phyloP scores from a whole-genome alignment of 2,888 invertebrate genomes.

The Spisula solida region DNA sequence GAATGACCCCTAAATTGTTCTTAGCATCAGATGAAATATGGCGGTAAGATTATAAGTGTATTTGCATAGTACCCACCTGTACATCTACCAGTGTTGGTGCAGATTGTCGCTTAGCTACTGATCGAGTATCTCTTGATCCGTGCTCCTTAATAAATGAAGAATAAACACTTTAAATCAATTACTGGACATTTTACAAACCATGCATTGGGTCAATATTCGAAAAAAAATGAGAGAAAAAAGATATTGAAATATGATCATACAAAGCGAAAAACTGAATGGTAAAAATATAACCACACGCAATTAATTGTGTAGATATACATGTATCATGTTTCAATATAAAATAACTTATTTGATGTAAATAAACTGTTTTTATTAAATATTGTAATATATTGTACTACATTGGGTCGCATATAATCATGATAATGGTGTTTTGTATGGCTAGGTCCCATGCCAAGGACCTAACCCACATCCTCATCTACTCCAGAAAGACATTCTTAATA shows the following conservation, averaged over 20 bases:
- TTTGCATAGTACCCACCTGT: constrained; percentile 29
- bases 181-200: too few species aligned
- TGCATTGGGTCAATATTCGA: too few species aligned
- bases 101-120: constrained; percentile 25
- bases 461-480: too few species aligned
- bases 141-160: background rate
- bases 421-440: too few species aligned
- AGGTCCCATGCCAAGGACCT: too few species aligned
- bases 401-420: too few species aligned
- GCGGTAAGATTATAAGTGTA: background rate
- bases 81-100: constrained; percentile 39
- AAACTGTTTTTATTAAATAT: too few species aligned
- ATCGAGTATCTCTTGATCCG: background rate
- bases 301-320: background rate
- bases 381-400: too few species aligned
- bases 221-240: background rate
- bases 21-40: background rate
- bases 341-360: too few species aligned
- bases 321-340: too few species aligned
- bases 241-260: background rate
- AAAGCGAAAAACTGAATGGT: background rate
- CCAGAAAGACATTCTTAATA: background rate
- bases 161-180: background rate
- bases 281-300: background rate
- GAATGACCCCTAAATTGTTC: background rate